Percentiles rank a stretch among this genome's conserved stretches.
Evolutionary conservation across 2,113 vertebrate genomes (phyloP).

Genomic region (Ondatra zibethicus): DNA sequence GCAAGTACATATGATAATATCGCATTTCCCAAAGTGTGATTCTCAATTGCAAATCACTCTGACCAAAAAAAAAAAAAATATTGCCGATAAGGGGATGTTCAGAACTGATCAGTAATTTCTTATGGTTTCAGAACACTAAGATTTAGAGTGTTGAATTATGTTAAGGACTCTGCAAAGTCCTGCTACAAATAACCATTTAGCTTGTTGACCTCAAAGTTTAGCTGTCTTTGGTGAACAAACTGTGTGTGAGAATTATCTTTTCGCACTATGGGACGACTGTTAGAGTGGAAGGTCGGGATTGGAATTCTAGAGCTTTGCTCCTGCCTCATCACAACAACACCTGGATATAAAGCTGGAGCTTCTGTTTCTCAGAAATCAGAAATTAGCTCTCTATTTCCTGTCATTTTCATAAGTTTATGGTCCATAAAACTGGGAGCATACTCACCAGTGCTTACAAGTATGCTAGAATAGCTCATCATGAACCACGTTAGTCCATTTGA

Average conservation of each 20-base stretch:
- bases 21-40: not conserved
- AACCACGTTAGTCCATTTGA: slow-evolving; percentile 18
- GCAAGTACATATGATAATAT: not conserved
- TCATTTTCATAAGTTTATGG: not conserved
- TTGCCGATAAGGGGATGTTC: not conserved
- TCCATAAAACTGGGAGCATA: not conserved
- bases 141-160: not conserved
- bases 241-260: not conserved
- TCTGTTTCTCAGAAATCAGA: not conserved
- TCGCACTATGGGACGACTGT: not conserved
- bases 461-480: slow-evolving; percentile 30
- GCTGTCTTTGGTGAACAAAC: not conserved
- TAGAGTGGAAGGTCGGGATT: not conserved
- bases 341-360: not conserved
- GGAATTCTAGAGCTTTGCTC: not conserved
- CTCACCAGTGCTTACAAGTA: not conserved
- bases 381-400: not conserved
- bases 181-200: not conserved
- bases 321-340: not conserved
- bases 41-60: not conserved
- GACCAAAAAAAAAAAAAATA: not conserved
- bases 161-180: not conserved
- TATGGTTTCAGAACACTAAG: not conserved
- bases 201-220: not conserved
- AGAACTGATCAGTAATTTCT: not conserved